Evolutionary conservation across 2,113 vertebrate species (phyloP).

Genomic region (Micronycteris hirsuta): DNA sequence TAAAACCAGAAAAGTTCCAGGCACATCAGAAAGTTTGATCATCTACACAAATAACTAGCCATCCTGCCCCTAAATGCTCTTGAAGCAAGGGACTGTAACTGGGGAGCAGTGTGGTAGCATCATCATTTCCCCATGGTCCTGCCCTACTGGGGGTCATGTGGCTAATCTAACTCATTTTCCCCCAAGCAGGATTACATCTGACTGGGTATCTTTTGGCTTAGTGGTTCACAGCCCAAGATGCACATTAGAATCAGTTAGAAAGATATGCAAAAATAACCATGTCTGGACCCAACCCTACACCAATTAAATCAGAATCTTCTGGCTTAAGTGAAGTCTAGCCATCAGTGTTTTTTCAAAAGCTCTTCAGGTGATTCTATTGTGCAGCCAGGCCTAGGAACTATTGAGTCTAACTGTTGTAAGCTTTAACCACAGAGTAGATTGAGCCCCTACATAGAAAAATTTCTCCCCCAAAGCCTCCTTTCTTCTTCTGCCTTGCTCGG

Average conservation of each 20-base stretch:
- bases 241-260: constrained; percentile 5
- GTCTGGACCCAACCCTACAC: not conserved
- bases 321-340: constrained; percentile 28
- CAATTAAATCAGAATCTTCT: not conserved
- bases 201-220: not conserved
- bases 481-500: not conserved
- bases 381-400: not conserved
- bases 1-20: constrained; percentile 23
- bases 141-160: not conserved
- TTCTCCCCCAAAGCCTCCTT: not conserved
- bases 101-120: not conserved
- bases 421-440: not conserved
- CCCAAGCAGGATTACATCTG: not conserved
- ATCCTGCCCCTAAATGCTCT: not conserved
- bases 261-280: constrained; percentile 26
- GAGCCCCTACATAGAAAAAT: not conserved
- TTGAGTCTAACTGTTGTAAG: not conserved
- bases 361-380: not conserved
- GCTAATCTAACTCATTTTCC: not conserved
- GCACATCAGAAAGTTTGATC: constrained; percentile 9
- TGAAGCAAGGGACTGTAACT: not conserved
- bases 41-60: not conserved
- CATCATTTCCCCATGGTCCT: not conserved
- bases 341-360: constrained; percentile 35
- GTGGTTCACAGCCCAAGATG: not conserved